A percentile compares a stretch with the other conserved stretches of the same genome.
phyloP scores from a whole-genome alignment of 2,888 invertebrate species.

The Selenia dentaria region DNA sequence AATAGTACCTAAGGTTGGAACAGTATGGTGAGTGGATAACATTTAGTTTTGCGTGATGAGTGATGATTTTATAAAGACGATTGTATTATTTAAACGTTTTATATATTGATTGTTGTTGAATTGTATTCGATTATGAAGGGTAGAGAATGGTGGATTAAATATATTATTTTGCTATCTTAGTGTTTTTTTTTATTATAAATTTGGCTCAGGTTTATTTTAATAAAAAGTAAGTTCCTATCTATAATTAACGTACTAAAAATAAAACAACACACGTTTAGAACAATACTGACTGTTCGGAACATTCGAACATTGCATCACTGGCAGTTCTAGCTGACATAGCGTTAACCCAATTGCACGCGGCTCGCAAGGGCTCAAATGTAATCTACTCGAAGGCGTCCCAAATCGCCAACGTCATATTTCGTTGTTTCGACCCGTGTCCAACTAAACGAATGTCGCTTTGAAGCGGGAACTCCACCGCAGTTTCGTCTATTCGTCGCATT shows the following conservation, averaged over 20 bases:
- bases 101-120: slow-evolving; percentile 51
- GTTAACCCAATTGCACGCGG: too few relatives aligned
- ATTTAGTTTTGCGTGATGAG: too few relatives aligned
- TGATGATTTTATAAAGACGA: slow-evolving; percentile 39
- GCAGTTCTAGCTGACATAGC: too few relatives aligned
- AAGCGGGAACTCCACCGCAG: not conserved
- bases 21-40: too few relatives aligned
- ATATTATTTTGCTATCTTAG: slow-evolving; percentile 54
- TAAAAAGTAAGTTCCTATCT: too few relatives aligned
- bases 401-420: not conserved
- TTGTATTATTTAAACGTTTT: slow-evolving; percentile 43
- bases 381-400: not conserved
- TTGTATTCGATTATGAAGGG: slow-evolving; percentile 45
- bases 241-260: too few relatives aligned
- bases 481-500: not conserved
- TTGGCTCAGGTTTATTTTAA: too few relatives aligned
- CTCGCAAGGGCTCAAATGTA: not conserved
- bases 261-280: too few relatives aligned
- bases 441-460: slow-evolving; percentile 4
- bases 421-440: slow-evolving; percentile 3
- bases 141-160: slow-evolving; percentile 50
- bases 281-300: too few relatives aligned
- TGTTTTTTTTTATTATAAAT: too few relatives aligned
- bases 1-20: too few relatives aligned
- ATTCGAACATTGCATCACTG: too few relatives aligned